Conservation (phyloP, 1,140 invertebrate species). For the Drosophila melanica region DNA sequence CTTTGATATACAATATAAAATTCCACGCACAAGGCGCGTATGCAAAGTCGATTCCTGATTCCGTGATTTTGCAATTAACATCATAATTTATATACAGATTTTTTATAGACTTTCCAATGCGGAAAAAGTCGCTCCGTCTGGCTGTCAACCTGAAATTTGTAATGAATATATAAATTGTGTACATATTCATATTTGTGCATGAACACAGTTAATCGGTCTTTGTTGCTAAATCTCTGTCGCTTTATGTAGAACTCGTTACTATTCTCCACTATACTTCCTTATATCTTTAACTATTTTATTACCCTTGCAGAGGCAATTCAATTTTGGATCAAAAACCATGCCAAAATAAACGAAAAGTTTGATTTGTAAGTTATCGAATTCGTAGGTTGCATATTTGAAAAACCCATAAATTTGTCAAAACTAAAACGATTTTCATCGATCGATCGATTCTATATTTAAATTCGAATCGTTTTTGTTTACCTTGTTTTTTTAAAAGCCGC, state of each 20-base stretch:
- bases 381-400: no score
- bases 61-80: conserved; percentile 33
- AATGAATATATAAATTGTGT: neutral
- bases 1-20: conserved; percentile 2
- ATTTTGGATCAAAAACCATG: no score
- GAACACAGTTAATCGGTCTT: conserved; percentile 47
- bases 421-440: no score
- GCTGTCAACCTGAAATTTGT: conserved; percentile 27
- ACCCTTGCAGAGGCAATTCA: neutral
- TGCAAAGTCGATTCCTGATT: conserved; percentile 20
- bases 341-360: no score
- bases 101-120: conserved; percentile 32
- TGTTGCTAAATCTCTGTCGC: conserved; percentile 3
- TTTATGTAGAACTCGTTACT: conserved; percentile 18
- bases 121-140: conserved; percentile 31
- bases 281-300: neutral
- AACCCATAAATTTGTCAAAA: no score
- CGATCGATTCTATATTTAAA: no score
- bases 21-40: conserved; percentile 32
- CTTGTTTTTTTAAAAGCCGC: no score
- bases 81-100: conserved; percentile 48
- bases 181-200: conserved; percentile 9
- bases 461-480: no score
- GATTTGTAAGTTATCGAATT: no score
- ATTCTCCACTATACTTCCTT: conserved; percentile 26